Base-by-base conservation (phyloP, 2,797 vertebrate genomes). In the Chlorospingus flavigularis region DNA sequence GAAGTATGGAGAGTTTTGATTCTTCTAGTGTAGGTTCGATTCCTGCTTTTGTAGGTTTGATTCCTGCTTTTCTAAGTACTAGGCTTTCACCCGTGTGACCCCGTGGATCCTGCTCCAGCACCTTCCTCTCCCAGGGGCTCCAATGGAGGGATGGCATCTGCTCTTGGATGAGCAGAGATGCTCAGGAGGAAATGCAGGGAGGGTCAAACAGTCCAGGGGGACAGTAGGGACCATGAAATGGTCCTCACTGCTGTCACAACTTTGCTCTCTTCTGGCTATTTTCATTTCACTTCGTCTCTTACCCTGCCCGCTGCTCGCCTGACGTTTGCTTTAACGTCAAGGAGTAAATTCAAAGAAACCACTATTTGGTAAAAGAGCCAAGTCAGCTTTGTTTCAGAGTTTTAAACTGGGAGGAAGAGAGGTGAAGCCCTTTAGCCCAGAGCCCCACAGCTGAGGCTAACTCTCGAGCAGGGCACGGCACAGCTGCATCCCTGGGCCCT, bases 121-220 rank as follows among this genome's bases (percentile, higher is more conserved):
- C 20, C 7, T 73, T 19, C 47, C 30, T 39, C 31, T 70, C 2
- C 0, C 61, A 50, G 72, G 45, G 60, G 48, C 75, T 57, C 50
- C 3, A 1, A 10, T 0, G 0, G 73, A 15, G 57, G 17, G n/a
- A n/a, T 15, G 23, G 24, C 24, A 35, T 35, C 65, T 28, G 20
- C 45, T 61, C n/a, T 65, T 2, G 0, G n/a, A 8, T 1, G 21
- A 67, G n/a, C 2, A 23, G 51, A 43, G 16, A 28, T 1, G 0
- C 24, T 18, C 10, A 2, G 61, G 37, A 37, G 47, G 28, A 86
- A 68, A 78, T 4, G 0, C 5, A 62, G 48, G 23, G 31, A 78
- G 30, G 3, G n/a, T 33, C 1, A 0, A 72, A 30, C 35, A 48
- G 33, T 17, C 28, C 35, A 9, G 8, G 23, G 21, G 3, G 7